Conservation (phyloP, 92 coral and sea anemone species). For the Zoanthus sociatus region DNA sequence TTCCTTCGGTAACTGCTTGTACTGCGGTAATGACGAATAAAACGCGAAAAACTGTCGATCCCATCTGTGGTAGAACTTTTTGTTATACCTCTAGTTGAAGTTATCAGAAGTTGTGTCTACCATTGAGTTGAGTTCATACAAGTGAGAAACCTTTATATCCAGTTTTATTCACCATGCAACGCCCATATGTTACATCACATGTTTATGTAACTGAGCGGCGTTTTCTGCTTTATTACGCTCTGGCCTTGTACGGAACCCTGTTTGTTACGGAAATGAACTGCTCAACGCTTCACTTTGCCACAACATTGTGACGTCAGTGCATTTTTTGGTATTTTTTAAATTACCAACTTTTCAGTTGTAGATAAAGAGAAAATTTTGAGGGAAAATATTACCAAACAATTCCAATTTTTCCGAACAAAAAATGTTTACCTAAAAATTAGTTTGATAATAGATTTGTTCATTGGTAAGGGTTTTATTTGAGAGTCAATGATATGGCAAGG, state of each 20-base stretch:
- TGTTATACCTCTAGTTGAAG: background rate
- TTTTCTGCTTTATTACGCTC: background rate
- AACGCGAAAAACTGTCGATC: background rate
- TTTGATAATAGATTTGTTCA: background rate
- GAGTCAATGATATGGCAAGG: background rate
- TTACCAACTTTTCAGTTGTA: background rate
- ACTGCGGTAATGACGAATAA: background rate
- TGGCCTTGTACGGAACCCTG: background rate
- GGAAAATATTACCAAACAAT: background rate
- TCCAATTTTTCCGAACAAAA: background rate
- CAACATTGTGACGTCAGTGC: background rate
- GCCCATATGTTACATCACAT: background rate
- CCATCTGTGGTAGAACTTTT: background rate
- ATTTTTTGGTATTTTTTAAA: background rate
- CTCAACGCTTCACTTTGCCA: background rate
- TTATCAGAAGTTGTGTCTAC: background rate
- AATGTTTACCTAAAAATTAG: background rate
- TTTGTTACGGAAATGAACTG: background rate
- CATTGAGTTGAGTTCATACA: background rate
- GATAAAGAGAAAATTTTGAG: background rate
- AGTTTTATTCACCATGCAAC: background rate
- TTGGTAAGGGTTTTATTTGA: background rate
- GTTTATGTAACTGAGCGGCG: background rate
- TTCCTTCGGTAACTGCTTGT: background rate
- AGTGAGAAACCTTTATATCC: background rate